Evolutionary conservation across 2,888 invertebrate genomes (phyloP), one percentile per base, ranked within the genome.

Genomic region (Sympetrum striolatum): DNA sequence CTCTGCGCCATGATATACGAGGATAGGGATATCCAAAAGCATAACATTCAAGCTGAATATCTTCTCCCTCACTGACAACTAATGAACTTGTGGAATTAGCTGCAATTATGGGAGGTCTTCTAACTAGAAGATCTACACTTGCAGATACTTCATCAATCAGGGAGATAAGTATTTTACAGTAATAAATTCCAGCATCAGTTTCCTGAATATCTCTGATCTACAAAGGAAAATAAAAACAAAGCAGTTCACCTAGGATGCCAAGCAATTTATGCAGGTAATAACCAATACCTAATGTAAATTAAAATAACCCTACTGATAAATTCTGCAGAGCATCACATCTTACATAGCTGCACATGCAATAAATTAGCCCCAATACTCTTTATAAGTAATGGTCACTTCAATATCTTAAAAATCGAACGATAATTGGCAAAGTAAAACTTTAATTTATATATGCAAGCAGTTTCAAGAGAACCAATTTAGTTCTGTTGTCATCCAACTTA

Each of bases 201-300:
- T 98, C 98, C 94, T 98, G 98, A 90, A 98, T 97, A 93, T 98
- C 98, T 94, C 98, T 98, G 35, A 98, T 96, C 96, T 98, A 94
- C 80, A 93, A 92, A 91, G 12, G 4, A 64, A 82, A 48, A 73
- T 4, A 90, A 60, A 53, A 64, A 53, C 35, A 10, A 44, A 48
- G 22, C 44, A 53, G 53, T 15, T 53, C 53, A 53, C 15, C 53
- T 53, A 14, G 15, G 18, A 53, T 53, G 53, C 18, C n/a, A 79
- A 31, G 10, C 22, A 64, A 64, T 14, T n/a, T n/a, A 60, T 60
- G 22, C 60, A 22, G 18, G n/a, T 60, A 60, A 60, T 1, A 64
- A 3, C 25, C 22, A 64, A 64, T 64, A 14, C 22, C 25, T 22
- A 25, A 73, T 25, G 31, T 12, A 31, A 31, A n/a, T 31, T n/a